Percentiles rank a stretch among this genome's conserved stretches.
Conservation (phyloP, 2,113 vertebrate species). For the Muntiacus muntjak region DNA sequence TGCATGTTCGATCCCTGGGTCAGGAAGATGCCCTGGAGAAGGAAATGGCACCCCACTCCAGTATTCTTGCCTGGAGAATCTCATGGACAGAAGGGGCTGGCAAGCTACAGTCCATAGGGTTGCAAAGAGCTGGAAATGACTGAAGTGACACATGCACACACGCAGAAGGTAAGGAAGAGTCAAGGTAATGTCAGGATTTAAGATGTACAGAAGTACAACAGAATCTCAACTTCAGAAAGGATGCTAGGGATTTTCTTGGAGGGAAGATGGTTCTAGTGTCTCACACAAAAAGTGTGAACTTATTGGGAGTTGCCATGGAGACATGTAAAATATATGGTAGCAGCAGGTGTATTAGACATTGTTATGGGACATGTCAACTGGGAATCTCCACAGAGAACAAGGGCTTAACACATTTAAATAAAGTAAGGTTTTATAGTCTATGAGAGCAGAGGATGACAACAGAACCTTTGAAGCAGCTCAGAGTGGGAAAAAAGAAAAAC, state of each 20-base stretch:
- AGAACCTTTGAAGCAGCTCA: neutral
- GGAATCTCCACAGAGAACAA: neutral
- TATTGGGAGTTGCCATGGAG: neutral
- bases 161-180: neutral
- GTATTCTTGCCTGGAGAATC: neutral
- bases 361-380: neutral
- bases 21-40: neutral
- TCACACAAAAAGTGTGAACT: neutral
- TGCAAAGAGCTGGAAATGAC: neutral
- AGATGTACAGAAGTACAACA: neutral
- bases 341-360: neutral
- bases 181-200: neutral
- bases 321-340: neutral
- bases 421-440: neutral
- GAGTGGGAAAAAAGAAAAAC: neutral
- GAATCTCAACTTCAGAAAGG: neutral
- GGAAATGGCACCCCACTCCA: neutral
- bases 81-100: neutral
- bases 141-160: neutral
- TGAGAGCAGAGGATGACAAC: neutral
- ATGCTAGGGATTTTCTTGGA: neutral
- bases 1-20: neutral
- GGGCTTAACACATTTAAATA: neutral
- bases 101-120: neutral
- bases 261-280: neutral